These are phyloP conservation scores for Doris montereyensis DNA, from an alignment of 2,888 invertebrate species.

Conservation along the genomic window DNA sequence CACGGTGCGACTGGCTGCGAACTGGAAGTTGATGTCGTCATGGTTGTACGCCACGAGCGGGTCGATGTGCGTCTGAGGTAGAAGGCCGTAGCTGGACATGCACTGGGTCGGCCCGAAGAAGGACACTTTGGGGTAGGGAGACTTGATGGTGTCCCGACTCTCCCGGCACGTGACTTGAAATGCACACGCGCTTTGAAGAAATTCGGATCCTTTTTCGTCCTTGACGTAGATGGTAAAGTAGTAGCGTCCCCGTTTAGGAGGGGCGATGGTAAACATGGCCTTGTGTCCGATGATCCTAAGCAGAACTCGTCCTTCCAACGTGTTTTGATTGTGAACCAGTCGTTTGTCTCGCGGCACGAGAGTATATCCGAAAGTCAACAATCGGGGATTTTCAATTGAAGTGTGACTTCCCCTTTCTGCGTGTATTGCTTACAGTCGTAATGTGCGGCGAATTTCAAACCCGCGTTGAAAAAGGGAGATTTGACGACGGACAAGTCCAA, in stretches of 20 bases:
- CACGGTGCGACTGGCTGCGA: conserved; percentile 56
- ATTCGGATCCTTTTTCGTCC: conserved; percentile 66
- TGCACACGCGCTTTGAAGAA: conserved; percentile 69
- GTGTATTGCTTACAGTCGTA: conserved; percentile 67
- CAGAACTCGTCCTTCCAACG: conserved; percentile 63
- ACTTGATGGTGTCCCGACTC: conserved; percentile 57
- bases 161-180: conserved; percentile 66
- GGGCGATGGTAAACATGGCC: conserved; percentile 71
- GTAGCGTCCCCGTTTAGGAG: conserved; percentile 72
- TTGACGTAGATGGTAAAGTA: conserved; percentile 72
- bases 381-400: conserved; percentile 64
- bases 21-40: conserved; percentile 59
- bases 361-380: conserved; percentile 65
- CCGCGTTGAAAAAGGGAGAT: conserved; percentile 73
- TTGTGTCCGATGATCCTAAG: conserved; percentile 63
- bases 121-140: conserved; percentile 63
- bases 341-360: conserved; percentile 61
- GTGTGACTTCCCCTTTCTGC: conserved; percentile 61
- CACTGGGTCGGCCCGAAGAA: conserved; percentile 63
- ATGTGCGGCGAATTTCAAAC: conserved; percentile 62
- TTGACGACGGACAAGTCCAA: conserved; percentile 74
- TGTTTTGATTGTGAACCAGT: conserved; percentile 49
- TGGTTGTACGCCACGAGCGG: conserved; percentile 60
- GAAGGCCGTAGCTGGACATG: conserved; percentile 56
- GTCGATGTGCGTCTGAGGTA: conserved; percentile 62